phyloP scores from a whole-genome alignment of 1,140 invertebrate genomes.

The Platyura marginata region DNA sequence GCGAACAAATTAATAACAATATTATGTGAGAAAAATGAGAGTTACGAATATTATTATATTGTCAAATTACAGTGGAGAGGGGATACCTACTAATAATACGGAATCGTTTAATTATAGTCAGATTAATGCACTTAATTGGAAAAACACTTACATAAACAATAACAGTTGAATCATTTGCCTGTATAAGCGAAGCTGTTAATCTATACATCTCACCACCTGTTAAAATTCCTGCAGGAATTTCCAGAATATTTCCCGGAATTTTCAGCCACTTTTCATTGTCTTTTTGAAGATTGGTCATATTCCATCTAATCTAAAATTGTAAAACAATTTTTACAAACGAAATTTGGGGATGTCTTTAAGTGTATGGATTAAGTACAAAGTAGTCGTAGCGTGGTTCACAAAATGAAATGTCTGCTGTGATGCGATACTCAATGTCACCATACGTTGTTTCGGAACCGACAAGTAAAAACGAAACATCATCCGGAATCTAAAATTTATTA shows the following conservation, averaged over 20 bases:
- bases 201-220: neutral
- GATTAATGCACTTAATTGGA: no score
- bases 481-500: neutral
- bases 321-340: no score
- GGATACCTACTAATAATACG: no score
- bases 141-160: neutral
- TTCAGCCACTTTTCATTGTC: neutral
- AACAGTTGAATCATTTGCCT: neutral
- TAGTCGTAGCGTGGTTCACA: neutral
- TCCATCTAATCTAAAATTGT: neutral
- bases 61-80: no score
- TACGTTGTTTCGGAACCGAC: neutral
- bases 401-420: neutral
- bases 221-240: neutral
- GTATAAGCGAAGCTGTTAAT: neutral
- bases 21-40: no score
- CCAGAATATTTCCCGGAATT: neutral
- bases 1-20: no score
- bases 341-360: no score
- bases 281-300: neutral
- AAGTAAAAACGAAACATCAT: neutral
- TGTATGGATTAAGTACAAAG: no score
- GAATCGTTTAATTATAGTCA: no score
- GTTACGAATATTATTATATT: no score
- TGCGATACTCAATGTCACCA: neutral